phyloP scores from a whole-genome alignment of 2,113 vertebrate genomes.

The Danio rerio region DNA sequence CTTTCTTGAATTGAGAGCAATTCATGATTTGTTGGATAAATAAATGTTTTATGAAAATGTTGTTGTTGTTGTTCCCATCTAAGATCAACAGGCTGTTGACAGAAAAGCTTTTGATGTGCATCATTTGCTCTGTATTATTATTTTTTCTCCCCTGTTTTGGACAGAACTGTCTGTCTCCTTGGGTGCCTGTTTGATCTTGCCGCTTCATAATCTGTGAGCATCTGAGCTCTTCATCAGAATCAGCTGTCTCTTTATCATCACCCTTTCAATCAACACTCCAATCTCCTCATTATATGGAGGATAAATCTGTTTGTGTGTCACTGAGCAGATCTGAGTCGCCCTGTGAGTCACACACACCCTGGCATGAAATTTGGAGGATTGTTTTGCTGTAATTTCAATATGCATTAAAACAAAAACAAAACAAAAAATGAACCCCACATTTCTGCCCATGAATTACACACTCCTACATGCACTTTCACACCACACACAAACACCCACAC shows the following conservation, averaged over 20 bases:
- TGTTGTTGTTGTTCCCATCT: too few relatives aligned
- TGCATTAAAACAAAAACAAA: slow-evolving; percentile 7
- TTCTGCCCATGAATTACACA: slow-evolving; percentile 29
- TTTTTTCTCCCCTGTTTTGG: not conserved
- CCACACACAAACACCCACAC: slow-evolving; percentile 5
- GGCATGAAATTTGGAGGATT: not conserved
- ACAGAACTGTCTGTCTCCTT: not conserved
- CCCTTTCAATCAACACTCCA: slow-evolving; percentile 8
- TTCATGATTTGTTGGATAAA: too few relatives aligned
- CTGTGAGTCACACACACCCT: slow-evolving; percentile 17
- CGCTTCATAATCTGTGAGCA: not conserved
- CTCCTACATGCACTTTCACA: slow-evolving; percentile 13
- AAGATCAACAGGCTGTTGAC: too few relatives aligned
- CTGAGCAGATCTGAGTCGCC: not conserved
- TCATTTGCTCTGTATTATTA: not conserved
- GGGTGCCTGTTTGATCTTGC: not conserved
- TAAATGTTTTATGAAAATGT: too few relatives aligned
- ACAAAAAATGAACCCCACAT: slow-evolving; percentile 1
- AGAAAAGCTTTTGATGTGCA: not conserved
- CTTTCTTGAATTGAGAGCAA: too few relatives aligned
- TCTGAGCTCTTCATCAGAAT: slow-evolving; percentile 10
- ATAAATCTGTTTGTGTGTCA: slow-evolving; percentile 18
- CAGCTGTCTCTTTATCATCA: not conserved
- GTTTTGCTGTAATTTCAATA: not conserved
- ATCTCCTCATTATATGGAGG: slow-evolving; percentile 7